phyloP scores from a whole-genome alignment of 2,888 invertebrate genomes.

The Pyrrhosoma nymphula region DNA sequence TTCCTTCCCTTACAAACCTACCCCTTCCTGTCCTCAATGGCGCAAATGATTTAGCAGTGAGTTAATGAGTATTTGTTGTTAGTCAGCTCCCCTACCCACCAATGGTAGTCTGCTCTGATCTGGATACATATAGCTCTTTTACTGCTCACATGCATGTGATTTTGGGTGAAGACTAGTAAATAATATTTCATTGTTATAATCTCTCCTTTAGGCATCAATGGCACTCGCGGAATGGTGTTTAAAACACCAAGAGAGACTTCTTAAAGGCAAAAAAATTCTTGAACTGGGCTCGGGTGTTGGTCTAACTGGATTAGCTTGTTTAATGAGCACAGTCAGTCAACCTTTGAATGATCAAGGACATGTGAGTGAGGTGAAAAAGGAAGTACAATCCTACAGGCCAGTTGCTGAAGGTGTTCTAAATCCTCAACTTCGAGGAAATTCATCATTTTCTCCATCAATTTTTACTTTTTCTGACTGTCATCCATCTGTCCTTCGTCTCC shows the following conservation, averaged over 20 bases:
- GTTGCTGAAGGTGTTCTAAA: background rate
- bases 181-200: too few species aligned
- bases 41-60: too few species aligned
- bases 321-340: background rate
- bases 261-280: slow-evolving; percentile 30
- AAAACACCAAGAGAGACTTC: slow-evolving; percentile 7
- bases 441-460: background rate
- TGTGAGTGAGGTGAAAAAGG: background rate
- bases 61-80: too few species aligned
- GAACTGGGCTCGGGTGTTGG: slow-evolving; percentile 52
- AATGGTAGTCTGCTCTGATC: too few species aligned
- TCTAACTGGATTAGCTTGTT: slow-evolving; percentile 47
- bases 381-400: background rate
- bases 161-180: too few species aligned
- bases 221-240: slow-evolving; percentile 63
- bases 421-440: background rate
- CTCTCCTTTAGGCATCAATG: slow-evolving; percentile 38
- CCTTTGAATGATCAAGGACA: background rate
- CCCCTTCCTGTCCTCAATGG: too few species aligned
- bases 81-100: too few species aligned
- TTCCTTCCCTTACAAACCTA: too few species aligned
- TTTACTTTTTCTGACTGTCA: slow-evolving; percentile 52
- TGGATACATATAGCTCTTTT: too few species aligned
- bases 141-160: too few species aligned
- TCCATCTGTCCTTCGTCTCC: slow-evolving; percentile 13